Evolutionary conservation across 2,113 vertebrate genomes (phyloP).

Genomic region (Zosterops japonicus): DNA sequence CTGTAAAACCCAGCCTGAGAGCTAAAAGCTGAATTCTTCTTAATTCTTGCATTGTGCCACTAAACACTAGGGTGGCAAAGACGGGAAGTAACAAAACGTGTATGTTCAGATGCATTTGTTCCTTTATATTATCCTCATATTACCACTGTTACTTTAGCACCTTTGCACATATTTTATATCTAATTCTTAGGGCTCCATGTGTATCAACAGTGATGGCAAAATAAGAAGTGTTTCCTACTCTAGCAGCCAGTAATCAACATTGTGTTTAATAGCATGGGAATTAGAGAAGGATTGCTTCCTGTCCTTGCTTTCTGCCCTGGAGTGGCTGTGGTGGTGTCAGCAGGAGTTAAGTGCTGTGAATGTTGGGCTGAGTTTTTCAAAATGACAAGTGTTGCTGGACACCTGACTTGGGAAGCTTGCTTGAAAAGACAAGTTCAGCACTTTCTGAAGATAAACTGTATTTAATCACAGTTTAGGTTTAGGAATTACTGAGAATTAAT

Average conservation of each 20-base stretch:
- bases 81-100: neutral
- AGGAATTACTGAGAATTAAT: neutral
- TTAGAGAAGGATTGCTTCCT: neutral
- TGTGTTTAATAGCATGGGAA: neutral
- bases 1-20: neutral
- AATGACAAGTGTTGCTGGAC: neutral
- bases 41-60: neutral
- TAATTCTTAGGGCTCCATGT: neutral
- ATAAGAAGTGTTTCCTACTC: neutral
- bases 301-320: neutral
- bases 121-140: neutral
- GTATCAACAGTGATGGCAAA: neutral
- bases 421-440: neutral
- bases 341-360: neutral
- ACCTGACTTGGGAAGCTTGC: neutral
- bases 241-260: neutral
- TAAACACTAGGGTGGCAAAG: neutral
- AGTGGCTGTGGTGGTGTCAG: neutral
- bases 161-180: neutral
- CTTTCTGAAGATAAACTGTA: neutral
- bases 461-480: slow-evolving; percentile 8
- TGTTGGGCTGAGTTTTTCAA: neutral
- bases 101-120: neutral
- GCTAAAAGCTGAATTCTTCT: neutral
- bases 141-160: neutral